Conservation (phyloP, 2,113 vertebrate species). For the Suncus etruscus region DNA sequence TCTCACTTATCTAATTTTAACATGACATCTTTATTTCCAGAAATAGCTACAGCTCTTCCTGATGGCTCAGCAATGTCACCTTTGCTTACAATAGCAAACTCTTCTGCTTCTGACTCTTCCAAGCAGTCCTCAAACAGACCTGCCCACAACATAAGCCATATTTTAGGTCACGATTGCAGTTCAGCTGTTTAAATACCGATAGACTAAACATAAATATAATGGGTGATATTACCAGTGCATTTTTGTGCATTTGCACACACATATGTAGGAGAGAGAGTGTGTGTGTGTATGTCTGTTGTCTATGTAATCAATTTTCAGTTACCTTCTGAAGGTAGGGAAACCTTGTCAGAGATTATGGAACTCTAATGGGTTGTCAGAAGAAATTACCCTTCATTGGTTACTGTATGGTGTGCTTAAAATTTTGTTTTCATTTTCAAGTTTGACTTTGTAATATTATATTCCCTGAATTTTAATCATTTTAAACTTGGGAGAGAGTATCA, state of each 20-base stretch:
- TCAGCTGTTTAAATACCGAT: slow-evolving; percentile 92
- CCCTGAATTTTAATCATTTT: slow-evolving; percentile 45
- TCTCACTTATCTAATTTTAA: slow-evolving; percentile 98
- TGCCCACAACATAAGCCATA: slow-evolving; percentile 99
- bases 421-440: slow-evolving; percentile 50
- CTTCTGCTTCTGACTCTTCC: slow-evolving; percentile 94
- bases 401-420: slow-evolving; percentile 27
- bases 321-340: slow-evolving; percentile 47
- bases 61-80: slow-evolving; percentile 98
- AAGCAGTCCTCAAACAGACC: slow-evolving; percentile 97
- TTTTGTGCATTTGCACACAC: slow-evolving; percentile 69
- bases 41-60: slow-evolving; percentile 97
- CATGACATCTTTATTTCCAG: slow-evolving; percentile 97
- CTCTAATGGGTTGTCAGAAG: slow-evolving; percentile 37
- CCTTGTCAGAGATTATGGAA: slow-evolving; percentile 55
- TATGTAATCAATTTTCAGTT: slow-evolving; percentile 63
- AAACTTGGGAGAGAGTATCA: slow-evolving; percentile 30
- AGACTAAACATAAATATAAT: slow-evolving; percentile 47
- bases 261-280: slow-evolving; percentile 53
- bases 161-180: slow-evolving; percentile 97
- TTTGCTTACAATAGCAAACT: slow-evolving; percentile 95
- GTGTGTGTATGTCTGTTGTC: slow-evolving; percentile 72
- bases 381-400: slow-evolving; percentile 64
- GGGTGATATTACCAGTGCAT: slow-evolving; percentile 30
- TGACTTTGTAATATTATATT: slow-evolving; percentile 66